Conservation (phyloP, 2,888 invertebrate genomes). For the Germaria angustata region DNA sequence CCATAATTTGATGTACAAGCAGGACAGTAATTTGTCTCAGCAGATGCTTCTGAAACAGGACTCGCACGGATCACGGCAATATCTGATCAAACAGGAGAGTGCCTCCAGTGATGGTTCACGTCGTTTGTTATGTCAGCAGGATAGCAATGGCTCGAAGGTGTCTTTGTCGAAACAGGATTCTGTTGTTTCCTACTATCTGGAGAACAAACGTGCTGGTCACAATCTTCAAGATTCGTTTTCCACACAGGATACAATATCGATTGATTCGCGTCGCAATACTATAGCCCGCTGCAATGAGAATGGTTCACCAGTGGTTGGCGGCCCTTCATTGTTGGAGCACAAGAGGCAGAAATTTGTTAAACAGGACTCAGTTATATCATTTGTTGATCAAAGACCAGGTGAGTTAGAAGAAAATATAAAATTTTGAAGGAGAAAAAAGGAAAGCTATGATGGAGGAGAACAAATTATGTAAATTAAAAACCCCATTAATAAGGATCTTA, state of each 20-base stretch:
- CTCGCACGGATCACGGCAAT: constrained; percentile 79
- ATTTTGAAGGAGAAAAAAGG: too few species aligned
- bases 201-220: constrained; percentile 75
- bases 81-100: constrained; percentile 79
- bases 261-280: constrained; percentile 76
- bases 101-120: constrained; percentile 79
- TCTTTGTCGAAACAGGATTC: constrained; percentile 80
- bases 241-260: constrained; percentile 77
- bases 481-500: too few species aligned
- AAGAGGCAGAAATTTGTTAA: constrained; percentile 79
- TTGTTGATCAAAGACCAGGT: constrained; percentile 79
- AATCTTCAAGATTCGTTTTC: constrained; percentile 66
- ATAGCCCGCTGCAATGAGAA: constrained; percentile 65
- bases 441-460: too few species aligned
- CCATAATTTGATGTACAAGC: constrained; percentile 79
- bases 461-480: too few species aligned
- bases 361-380: constrained; percentile 80
- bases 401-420: constrained; percentile 36
- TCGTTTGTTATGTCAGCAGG: constrained; percentile 78
- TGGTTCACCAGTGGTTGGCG: constrained; percentile 65
- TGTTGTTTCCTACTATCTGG: constrained; percentile 80
- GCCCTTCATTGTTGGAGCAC: constrained; percentile 73
- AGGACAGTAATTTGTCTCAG: constrained; percentile 79
- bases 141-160: constrained; percentile 79
- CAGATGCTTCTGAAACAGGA: constrained; percentile 80